Evolutionary conservation across 2,888 invertebrate species (phyloP), one percentile per base, ranked within the genome.

Genomic region (Arctia plantaginis): DNA sequence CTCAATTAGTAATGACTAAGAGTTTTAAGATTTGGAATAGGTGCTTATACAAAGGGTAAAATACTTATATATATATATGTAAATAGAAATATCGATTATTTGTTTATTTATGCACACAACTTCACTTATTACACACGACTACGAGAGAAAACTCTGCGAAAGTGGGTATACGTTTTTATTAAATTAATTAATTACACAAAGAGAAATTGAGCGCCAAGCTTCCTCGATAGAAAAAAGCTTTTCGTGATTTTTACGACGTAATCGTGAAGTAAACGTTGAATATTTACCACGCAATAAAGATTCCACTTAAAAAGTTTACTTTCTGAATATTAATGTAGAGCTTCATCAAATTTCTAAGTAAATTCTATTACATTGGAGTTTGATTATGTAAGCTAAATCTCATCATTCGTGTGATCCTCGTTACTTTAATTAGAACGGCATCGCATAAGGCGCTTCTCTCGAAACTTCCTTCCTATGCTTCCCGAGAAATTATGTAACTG

Each of bases 251-350:
- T 30, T 35, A 65, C 39, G 73, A 59, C 47, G 64, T 59, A 68
- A 68, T 72, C 71, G 74, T 69, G 72, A 73, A 80, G 77, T 70
- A 72, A 80, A 82, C 67, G 76, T 76, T 80, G 79, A 81, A 84
- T 86, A 84, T 87, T 87, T 83, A 86, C 81, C 74, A 80, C 71
- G 64, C 73, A 74, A 72, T 75, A 71, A 71, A 73, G 73, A 80
- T 74, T 78, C 76, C 66, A 80, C 76, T 85, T 76, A 72, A 74
- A 80, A 80, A 71, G 75, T 69, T 69, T 79, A 71, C 77, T 77
- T 59, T 59, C 13, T 27, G 39, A 39, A 59, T 39, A 59, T 69
- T 39, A 59, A 76, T 51, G 69, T 55, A 18, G 39, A 39, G n/a
- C 20, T 27, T 75, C 78, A 72, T 68, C 71, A 79, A 80, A 78